Percentiles rank a stretch among this genome's conserved stretches.
Conservation (phyloP, 2,888 invertebrate species). For the Oligia fasciuncula region DNA sequence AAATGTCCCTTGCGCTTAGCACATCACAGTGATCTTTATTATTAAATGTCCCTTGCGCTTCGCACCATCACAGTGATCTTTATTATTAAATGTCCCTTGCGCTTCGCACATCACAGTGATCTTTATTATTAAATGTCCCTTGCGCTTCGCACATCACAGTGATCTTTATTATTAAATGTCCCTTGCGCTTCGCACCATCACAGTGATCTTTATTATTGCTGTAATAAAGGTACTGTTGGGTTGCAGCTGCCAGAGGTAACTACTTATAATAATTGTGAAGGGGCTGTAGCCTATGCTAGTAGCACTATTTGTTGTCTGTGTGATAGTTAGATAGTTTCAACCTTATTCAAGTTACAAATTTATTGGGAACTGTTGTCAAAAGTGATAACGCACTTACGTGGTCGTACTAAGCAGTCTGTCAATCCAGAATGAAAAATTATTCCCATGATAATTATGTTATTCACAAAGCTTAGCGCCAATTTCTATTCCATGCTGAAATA, state of each 20-base stretch:
- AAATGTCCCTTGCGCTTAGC: no score
- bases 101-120: no score
- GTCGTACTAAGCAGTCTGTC: neutral
- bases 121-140: neutral
- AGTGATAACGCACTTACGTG: neutral
- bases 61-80: no score
- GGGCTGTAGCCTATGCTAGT: no score
- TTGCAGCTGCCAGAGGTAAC: no score
- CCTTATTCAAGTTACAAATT: neutral
- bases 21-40: no score
- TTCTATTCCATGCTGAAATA: neutral
- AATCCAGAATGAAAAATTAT: neutral
- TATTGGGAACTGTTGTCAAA: neutral
- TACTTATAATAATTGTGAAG: no score
- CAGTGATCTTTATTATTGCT: no score
- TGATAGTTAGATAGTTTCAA: neutral
- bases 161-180: neutral
- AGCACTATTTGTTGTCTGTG: neutral
- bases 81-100: neutral
- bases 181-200: no score
- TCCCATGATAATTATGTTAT: neutral
- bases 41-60: neutral
- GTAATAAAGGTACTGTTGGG: no score
- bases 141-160: no score
- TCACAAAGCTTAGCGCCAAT: neutral